phyloP scores from a whole-genome alignment of 2,113 vertebrate genomes.

The Tretioscincus oriximinensis region DNA sequence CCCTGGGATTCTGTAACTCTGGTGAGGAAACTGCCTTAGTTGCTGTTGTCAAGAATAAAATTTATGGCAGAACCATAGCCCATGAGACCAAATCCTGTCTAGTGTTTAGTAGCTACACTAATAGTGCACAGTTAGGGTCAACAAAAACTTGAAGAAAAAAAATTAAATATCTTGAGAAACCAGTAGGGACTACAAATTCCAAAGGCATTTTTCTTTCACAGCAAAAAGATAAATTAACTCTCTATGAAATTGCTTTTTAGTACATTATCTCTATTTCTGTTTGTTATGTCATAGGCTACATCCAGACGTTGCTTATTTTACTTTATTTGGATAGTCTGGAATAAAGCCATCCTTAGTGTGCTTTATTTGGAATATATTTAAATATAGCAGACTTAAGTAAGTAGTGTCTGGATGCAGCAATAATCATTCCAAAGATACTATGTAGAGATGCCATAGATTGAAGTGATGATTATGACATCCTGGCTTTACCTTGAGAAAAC shows the following conservation, averaged over 20 bases:
- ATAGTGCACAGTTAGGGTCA: constrained; percentile 31
- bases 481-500: not conserved
- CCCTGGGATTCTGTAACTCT: constrained; percentile 48
- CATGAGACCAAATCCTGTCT: constrained; percentile 49
- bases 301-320: too few relatives aligned
- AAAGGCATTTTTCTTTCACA: not conserved
- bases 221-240: constrained; percentile 7
- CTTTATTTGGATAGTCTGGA: too few relatives aligned
- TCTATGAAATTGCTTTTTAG: not conserved
- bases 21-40: constrained; percentile 49
- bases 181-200: constrained; percentile 1
- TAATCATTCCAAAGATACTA: not conserved
- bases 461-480: not conserved
- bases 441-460: not conserved
- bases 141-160: constrained; percentile 44
- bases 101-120: constrained; percentile 33
- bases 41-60: constrained; percentile 61
- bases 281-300: too few relatives aligned
- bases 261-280: not conserved
- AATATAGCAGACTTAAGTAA: too few relatives aligned
- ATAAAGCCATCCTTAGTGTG: too few relatives aligned
- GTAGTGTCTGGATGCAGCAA: too few relatives aligned
- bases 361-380: too few relatives aligned
- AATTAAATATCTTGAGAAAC: constrained; percentile 6
- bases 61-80: constrained; percentile 54